Percentiles rank a stretch among this genome's conserved stretches.
phyloP scores from a whole-genome alignment of 2,888 invertebrate genomes.

The Andrena bicolor region DNA sequence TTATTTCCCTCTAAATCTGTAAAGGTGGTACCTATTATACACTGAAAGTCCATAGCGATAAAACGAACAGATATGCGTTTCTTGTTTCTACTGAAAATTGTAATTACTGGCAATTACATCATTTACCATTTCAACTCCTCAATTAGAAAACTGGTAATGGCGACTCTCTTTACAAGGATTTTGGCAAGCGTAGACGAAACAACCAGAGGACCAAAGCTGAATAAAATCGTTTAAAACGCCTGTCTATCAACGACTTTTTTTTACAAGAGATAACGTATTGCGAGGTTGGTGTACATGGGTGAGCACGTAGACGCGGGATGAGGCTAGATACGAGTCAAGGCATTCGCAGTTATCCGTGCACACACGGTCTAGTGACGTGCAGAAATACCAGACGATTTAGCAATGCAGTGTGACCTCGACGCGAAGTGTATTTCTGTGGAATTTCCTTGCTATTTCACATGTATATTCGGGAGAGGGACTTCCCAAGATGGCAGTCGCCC shows the following conservation, averaged over 20 bases:
- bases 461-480: slow-evolving; percentile 7
- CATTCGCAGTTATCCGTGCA: slow-evolving; percentile 31
- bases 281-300: not conserved
- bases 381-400: slow-evolving; percentile 55
- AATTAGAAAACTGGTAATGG: too few species aligned
- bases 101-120: too few species aligned
- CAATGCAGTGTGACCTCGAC: slow-evolving; percentile 2
- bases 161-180: not conserved
- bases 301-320: not conserved
- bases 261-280: not conserved
- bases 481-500: slow-evolving; percentile 13
- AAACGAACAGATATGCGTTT: too few species aligned
- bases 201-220: not conserved
- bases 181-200: not conserved
- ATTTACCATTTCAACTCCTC: too few species aligned
- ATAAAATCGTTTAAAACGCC: too few species aligned
- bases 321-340: slow-evolving; percentile 21
- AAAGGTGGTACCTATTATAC: too few species aligned
- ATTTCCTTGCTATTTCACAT: slow-evolving; percentile 46
- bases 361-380: slow-evolving; percentile 5
- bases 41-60: too few species aligned
- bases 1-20: too few species aligned
- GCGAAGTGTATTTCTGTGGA: slow-evolving; percentile 29
- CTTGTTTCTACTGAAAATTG: not conserved
- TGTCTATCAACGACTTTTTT: not conserved